phyloP scores from a whole-genome alignment of 2,797 vertebrate species.

The Arctocebus calabarensis region DNA sequence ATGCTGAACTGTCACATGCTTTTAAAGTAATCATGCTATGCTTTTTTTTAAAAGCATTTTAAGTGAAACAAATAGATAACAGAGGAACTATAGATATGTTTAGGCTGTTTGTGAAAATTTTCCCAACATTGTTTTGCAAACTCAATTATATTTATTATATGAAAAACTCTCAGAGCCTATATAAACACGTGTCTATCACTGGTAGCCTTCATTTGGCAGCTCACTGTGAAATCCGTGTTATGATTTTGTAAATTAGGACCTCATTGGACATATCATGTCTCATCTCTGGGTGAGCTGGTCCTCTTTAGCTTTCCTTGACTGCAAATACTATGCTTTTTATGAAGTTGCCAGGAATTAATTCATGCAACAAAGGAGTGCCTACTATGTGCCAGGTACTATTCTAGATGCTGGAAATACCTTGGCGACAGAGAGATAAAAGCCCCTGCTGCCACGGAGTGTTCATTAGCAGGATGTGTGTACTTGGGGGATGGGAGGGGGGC shows the following conservation, averaged over 20 bases:
- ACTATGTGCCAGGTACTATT: not conserved
- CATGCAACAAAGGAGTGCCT: not conserved
- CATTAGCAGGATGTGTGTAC: not conserved
- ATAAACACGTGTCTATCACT: not conserved
- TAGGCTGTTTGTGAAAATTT: constrained; percentile 13
- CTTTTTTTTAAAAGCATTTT: not conserved
- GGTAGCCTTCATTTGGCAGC: not conserved
- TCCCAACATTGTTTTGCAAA: not conserved
- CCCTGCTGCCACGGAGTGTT: not conserved
- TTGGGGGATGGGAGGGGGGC: not conserved
- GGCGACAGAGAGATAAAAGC: not conserved
- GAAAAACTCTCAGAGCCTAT: not conserved
- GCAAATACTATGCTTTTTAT: not conserved
- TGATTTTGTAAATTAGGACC: not conserved
- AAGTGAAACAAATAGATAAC: not conserved
- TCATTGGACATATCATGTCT: not conserved
- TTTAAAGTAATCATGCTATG: not conserved
- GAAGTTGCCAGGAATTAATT: not conserved
- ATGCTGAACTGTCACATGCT: not conserved
- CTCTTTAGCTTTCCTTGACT: constrained; percentile 45
- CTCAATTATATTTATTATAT: constrained; percentile 11
- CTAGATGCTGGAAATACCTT: not conserved
- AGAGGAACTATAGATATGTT: not conserved
- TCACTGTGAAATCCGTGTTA: not conserved
- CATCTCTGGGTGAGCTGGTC: not conserved